Evolutionary conservation across 2,113 vertebrate species (phyloP).

Genomic region (Planiliza haematocheilus): DNA sequence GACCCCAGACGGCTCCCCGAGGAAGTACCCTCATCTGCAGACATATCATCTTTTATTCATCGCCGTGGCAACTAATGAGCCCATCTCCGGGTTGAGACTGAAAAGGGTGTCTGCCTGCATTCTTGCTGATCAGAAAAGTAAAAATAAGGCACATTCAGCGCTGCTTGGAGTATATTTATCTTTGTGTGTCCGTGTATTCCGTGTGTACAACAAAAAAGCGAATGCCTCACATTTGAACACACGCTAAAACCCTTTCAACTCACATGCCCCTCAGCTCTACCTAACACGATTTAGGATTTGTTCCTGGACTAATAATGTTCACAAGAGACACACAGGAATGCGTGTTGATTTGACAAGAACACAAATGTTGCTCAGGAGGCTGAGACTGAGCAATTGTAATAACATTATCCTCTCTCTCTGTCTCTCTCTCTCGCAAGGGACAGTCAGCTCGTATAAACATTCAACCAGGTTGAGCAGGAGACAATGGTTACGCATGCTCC

Average conservation of each 20-base stretch:
- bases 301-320: conserved; percentile 28
- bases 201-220: background rate
- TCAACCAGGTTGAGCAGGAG: conserved; percentile 7
- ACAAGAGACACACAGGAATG: conserved; percentile 29
- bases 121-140: conserved; percentile 24
- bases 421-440: conserved; percentile 10
- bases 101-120: conserved; percentile 35
- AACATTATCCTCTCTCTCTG: conserved; percentile 40
- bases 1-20: conserved; percentile 55
- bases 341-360: background rate
- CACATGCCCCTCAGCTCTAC: background rate
- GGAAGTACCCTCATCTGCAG: conserved; percentile 61
- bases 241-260: background rate
- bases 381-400: conserved; percentile 22
- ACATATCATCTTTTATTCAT: conserved; percentile 74
- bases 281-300: conserved; percentile 35
- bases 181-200: background rate
- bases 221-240: conserved; percentile 14
- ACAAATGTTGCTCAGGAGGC: conserved; percentile 22
- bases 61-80: conserved; percentile 72
- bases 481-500: conserved; percentile 1
- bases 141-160: conserved; percentile 25
- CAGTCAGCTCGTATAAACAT: conserved; percentile 37
- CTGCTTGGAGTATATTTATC: background rate
- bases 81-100: conserved; percentile 42